phyloP scores from a whole-genome alignment of 2,888 invertebrate genomes.

The Ophion slaviceki region DNA sequence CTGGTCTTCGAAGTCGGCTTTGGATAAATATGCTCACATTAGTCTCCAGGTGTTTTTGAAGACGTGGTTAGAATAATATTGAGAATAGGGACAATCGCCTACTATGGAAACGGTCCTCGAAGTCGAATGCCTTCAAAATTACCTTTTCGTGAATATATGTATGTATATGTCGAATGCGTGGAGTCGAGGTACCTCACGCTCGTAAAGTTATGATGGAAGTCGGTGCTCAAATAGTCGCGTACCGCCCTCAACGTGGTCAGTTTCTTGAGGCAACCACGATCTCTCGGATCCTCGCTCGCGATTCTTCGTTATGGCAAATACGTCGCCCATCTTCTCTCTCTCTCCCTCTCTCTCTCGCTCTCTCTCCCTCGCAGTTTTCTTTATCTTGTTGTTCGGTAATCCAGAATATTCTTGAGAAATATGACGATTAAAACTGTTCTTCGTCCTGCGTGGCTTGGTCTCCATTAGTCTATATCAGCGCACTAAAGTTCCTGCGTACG shows the following conservation, averaged over 20 bases:
- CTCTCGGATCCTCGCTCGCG: conserved; percentile 1
- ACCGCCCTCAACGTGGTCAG: conserved; percentile 11
- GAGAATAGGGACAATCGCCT: no score
- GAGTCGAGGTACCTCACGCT: conserved; percentile 57
- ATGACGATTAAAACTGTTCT: conserved; percentile 33
- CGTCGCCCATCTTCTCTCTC: neutral
- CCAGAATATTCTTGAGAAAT: conserved; percentile 36
- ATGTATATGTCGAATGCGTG: conserved; percentile 35
- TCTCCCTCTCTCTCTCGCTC: neutral
- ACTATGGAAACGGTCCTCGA: no score
- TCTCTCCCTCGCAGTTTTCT: neutral
- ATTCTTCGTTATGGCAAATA: conserved; percentile 21
- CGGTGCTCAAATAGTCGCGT: conserved; percentile 23
- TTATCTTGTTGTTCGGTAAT: conserved; percentile 27
- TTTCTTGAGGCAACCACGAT: conserved; percentile 13
- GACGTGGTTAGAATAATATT: no score
- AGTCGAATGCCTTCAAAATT: no score
- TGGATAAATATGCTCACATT: no score
- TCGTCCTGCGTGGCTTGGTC: conserved; percentile 46
- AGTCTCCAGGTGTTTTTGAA: no score
- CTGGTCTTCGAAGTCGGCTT: no score
- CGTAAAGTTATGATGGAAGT: conserved; percentile 60
- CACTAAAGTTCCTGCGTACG: neutral
- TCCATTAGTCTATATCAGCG: conserved; percentile 62
- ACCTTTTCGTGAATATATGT: neutral